phyloP scores from a whole-genome alignment of 2,113 vertebrate species.

The Neodon shergylaensis region DNA sequence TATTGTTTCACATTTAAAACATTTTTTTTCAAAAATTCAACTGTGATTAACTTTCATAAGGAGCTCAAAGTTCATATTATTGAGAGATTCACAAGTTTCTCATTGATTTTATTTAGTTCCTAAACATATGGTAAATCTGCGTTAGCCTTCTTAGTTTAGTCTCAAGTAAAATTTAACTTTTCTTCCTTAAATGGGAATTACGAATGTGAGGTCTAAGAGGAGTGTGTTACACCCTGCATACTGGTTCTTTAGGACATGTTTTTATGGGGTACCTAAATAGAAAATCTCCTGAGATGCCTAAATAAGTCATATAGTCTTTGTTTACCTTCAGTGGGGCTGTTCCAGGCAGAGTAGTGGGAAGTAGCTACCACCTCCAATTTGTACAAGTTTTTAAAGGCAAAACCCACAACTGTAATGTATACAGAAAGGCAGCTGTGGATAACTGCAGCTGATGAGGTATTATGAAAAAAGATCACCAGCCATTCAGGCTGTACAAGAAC shows the following conservation, averaged over 20 bases:
- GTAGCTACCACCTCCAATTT: not conserved
- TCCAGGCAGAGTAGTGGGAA: not conserved
- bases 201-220: not conserved
- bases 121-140: not conserved
- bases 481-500: no score
- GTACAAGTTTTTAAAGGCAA: not conserved
- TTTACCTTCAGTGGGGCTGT: not conserved
- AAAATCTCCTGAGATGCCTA: not conserved
- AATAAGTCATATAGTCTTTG: not conserved
- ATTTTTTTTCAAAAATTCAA: conserved; percentile 85
- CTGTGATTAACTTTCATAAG: conserved; percentile 85
- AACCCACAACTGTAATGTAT: not conserved
- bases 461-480: no score
- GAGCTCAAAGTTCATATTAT: conserved; percentile 83
- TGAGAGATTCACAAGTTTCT: conserved; percentile 63
- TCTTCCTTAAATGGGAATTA: not conserved
- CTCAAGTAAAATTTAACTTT: not conserved
- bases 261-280: not conserved
- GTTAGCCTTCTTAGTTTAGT: conserved; percentile 27
- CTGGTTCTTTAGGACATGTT: not conserved
- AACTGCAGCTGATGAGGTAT: no score
- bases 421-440: not conserved
- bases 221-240: not conserved
- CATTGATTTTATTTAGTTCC: conserved; percentile 31
- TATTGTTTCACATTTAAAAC: conserved; percentile 85